Percentiles rank a stretch among this genome's conserved stretches.
Evolutionary conservation across 2,797 vertebrate genomes (phyloP).

Genomic region (Pelochelys cantorii): DNA sequence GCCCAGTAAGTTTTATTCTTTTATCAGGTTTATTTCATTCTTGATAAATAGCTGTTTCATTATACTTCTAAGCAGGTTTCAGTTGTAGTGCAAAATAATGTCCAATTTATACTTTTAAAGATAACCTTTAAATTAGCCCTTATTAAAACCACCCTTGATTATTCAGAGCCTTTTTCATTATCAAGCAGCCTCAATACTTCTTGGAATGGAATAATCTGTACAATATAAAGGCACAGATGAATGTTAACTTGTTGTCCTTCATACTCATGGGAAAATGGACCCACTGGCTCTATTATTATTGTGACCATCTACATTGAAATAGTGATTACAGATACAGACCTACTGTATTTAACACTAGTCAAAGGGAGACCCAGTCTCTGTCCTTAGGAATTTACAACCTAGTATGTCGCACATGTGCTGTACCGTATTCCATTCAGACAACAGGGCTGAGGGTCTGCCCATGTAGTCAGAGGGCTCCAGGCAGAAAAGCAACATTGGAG

Average conservation of each 20-base stretch:
- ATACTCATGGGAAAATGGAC: not conserved
- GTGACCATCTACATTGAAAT: not conserved
- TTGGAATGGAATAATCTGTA: not conserved
- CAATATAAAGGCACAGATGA: not conserved
- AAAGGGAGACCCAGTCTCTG: not conserved
- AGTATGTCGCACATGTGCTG: not conserved
- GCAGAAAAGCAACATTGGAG: not conserved
- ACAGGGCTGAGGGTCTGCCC: not conserved
- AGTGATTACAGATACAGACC: not conserved
- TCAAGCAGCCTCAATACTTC: not conserved
- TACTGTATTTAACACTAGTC: not conserved
- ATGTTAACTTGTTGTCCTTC: not conserved
- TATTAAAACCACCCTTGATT: not conserved
- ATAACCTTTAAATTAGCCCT: not conserved
- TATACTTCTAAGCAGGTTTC: not conserved
- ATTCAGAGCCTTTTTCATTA: not conserved
- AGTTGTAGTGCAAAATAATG: not conserved
- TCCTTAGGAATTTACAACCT: not conserved
- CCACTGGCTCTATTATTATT: not conserved
- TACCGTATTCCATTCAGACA: not conserved
- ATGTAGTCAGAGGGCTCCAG: not conserved
- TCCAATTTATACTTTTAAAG: not conserved
- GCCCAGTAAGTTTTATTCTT: not conserved
- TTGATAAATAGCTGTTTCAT: not conserved
- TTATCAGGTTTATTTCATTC: not conserved